Conservation (phyloP, 2,113 vertebrate species). For the Petrocephalus microphthalmus region DNA sequence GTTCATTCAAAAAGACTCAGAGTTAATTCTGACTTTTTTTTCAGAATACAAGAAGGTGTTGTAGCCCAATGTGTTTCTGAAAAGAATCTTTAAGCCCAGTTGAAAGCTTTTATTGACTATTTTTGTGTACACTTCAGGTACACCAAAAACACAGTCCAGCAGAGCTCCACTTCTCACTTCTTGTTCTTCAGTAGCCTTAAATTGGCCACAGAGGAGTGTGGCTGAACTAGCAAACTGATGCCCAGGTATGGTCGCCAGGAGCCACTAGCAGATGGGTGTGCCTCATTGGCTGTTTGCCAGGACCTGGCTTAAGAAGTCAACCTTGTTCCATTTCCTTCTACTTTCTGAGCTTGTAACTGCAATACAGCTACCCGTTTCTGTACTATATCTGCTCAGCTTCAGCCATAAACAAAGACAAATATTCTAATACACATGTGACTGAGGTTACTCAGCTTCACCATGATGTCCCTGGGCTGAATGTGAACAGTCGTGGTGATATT, state of each 20-base stretch:
- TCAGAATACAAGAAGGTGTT: not conserved
- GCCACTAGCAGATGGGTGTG: not conserved
- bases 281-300: not conserved
- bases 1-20: not conserved
- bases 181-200: not conserved
- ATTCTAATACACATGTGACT: not conserved
- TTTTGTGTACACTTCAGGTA: slow-evolving; percentile 3
- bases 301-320: not conserved
- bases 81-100: not conserved
- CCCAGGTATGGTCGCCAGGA: not conserved
- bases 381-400: not conserved
- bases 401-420: not conserved
- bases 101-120: not conserved
- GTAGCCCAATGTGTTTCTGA: not conserved
- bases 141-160: not conserved
- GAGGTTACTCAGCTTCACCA: not conserved
- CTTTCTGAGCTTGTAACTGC: not conserved
- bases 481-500: not conserved
- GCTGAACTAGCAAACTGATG: not conserved
- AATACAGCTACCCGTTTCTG: not conserved
- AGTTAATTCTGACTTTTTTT: not conserved
- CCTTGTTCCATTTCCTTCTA: not conserved
- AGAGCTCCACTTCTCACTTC: not conserved
- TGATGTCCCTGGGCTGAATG: not conserved
- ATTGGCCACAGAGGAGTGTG: slow-evolving; percentile 1